These are phyloP conservation scores for Nothocercus nigrocapillus DNA, from an alignment of 2,113 vertebrate species.

Conservation along the genomic window DNA sequence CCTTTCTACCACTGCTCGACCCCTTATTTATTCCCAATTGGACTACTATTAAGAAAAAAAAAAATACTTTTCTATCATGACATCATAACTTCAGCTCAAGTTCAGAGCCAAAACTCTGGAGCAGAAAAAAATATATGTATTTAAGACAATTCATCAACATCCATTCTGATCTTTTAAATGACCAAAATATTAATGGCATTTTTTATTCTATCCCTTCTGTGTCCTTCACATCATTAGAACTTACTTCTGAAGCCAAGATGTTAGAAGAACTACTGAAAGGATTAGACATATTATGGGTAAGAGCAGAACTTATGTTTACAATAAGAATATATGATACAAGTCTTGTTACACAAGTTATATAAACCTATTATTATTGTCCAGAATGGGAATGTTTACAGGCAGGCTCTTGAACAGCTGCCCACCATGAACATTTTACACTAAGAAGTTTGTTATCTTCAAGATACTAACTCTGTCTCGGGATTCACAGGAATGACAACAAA, in stretches of 20 bases:
- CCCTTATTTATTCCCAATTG: neutral
- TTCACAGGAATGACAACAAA: too few relatives aligned
- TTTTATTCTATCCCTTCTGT: neutral
- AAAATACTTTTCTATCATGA: neutral
- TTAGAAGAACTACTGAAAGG: neutral
- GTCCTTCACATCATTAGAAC: neutral
- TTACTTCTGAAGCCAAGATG: neutral
- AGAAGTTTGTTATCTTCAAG: neutral
- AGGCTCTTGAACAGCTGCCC: neutral
- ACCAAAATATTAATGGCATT: neutral
- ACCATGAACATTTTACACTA: neutral
- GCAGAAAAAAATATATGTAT: too few relatives aligned
- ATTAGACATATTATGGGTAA: neutral
- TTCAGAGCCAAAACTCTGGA: too few relatives aligned
- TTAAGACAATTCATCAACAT: neutral
- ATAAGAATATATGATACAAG: neutral
- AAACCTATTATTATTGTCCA: neutral
- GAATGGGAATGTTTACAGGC: neutral
- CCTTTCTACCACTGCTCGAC: neutral
- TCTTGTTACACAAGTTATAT: neutral
- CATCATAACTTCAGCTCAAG: neutral
- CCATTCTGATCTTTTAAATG: neutral
- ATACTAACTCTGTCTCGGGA: neutral
- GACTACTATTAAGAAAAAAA: neutral
- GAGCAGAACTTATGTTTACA: neutral